phyloP scores from a whole-genome alignment of 2,113 vertebrate genomes.

The Plectropomus leopardus region DNA sequence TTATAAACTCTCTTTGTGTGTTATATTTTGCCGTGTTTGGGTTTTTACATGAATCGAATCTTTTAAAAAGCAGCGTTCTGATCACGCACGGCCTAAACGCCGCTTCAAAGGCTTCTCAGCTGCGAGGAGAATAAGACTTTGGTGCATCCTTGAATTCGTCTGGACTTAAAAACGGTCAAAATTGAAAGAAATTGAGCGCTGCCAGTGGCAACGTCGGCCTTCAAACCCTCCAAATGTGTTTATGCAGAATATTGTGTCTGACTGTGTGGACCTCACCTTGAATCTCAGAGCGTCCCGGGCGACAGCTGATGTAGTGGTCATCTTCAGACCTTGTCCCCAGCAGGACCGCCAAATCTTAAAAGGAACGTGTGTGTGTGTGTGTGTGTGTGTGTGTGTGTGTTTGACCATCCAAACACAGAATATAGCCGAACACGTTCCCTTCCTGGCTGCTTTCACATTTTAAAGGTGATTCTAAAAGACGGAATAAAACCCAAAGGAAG shows the following conservation, averaged over 20 bases:
- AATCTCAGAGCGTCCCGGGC: neutral
- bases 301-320: neutral
- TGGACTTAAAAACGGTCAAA: conserved; percentile 18
- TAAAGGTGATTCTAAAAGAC: conserved; percentile 3
- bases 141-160: conserved; percentile 32
- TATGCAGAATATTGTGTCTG: neutral
- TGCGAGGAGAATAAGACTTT: neutral
- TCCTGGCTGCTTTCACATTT: conserved; percentile 27
- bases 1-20: neutral
- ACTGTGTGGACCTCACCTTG: conserved; percentile 49
- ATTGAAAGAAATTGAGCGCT: conserved; percentile 7
- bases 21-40: neutral
- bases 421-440: neutral
- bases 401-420: neutral
- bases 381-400: conserved; percentile 19
- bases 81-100: neutral
- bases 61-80: neutral
- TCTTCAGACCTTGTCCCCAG: conserved; percentile 9
- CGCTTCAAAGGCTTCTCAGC: conserved; percentile 1
- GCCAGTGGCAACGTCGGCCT: neutral
- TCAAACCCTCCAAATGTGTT: neutral
- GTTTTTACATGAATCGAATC: neutral
- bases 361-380: conserved; percentile 6
- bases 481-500: conserved; percentile 22
- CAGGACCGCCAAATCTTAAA: neutral